Conservation (phyloP, 2,113 vertebrate species). For the Pogonocichla stellata region DNA sequence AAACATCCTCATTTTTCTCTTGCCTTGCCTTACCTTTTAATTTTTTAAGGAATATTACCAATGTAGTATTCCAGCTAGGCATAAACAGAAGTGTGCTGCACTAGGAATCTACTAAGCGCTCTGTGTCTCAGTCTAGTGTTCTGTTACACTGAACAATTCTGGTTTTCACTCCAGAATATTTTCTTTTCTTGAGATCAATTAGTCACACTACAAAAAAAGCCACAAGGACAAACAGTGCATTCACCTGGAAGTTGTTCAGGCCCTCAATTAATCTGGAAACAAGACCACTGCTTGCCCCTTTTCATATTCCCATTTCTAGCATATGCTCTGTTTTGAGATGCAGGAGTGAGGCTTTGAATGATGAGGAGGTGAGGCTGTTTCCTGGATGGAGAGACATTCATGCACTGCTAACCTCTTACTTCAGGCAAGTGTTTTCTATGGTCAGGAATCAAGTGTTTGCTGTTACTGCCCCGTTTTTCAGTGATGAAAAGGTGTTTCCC, state of each 20-base stretch:
- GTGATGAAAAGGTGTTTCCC: not conserved
- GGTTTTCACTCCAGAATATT: not conserved
- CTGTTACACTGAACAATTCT: not conserved
- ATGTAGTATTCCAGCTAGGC: not conserved
- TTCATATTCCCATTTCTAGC: not conserved
- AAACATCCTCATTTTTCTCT: not conserved
- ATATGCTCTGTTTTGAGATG: not conserved
- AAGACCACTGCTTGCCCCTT: not conserved
- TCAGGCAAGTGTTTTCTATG: not conserved
- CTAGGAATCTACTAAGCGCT: not conserved
- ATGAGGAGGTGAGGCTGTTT: not conserved
- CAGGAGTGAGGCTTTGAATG: not conserved
- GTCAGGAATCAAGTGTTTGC: not conserved
- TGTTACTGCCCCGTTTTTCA: not conserved
- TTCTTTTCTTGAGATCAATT: not conserved
- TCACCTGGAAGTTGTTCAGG: not conserved
- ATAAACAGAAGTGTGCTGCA: rapidly evolving
- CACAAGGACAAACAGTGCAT: not conserved
- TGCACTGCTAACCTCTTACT: not conserved
- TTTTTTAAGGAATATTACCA: not conserved
- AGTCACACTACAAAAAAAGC: not conserved
- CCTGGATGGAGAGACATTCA: not conserved
- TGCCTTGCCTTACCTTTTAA: not conserved
- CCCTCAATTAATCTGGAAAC: not conserved
- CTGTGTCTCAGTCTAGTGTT: not conserved